Conservation (phyloP, 2,797 vertebrate species). For the Columba guinea region DNA sequence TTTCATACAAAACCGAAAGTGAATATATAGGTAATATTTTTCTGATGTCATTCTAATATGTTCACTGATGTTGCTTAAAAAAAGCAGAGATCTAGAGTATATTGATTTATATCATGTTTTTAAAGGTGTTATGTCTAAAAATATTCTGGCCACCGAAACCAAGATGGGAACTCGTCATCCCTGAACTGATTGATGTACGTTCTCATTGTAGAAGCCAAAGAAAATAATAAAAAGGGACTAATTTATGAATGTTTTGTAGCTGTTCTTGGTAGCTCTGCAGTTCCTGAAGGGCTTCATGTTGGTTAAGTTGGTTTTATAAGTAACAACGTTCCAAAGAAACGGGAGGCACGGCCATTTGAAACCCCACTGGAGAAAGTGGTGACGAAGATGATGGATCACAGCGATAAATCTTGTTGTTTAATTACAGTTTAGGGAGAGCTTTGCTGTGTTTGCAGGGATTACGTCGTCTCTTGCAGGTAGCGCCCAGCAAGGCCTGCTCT, state of each 20-base stretch:
- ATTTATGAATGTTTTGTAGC: not conserved
- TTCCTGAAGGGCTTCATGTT: not conserved
- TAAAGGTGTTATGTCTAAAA: not conserved
- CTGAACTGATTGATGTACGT: not conserved
- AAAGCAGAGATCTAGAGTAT: not conserved
- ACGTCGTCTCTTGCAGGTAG: rapidly evolving
- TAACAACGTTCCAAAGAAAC: not conserved
- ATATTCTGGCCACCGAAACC: not conserved
- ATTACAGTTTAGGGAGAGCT: not conserved
- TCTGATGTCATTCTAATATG: not conserved
- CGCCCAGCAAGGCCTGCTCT: rapidly evolving
- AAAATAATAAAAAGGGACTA: not conserved
- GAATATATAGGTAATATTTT: too few relatives aligned
- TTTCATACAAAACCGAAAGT: not conserved
- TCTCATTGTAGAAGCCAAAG: not conserved
- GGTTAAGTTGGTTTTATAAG: too few relatives aligned
- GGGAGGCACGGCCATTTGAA: rapidly evolving
- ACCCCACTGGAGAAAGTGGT: too few relatives aligned
- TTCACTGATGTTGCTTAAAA: not conserved
- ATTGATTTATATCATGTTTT: not conserved
- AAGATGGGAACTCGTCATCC: not conserved
- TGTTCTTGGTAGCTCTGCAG: not conserved
- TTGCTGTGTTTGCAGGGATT: not conserved
- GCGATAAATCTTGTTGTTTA: rapidly evolving
- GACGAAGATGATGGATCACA: rapidly evolving